Evolutionary conservation across 2,113 vertebrate species (phyloP), one percentile per base, ranked within the genome.

Genomic region (Dipodomys spectabilis): DNA sequence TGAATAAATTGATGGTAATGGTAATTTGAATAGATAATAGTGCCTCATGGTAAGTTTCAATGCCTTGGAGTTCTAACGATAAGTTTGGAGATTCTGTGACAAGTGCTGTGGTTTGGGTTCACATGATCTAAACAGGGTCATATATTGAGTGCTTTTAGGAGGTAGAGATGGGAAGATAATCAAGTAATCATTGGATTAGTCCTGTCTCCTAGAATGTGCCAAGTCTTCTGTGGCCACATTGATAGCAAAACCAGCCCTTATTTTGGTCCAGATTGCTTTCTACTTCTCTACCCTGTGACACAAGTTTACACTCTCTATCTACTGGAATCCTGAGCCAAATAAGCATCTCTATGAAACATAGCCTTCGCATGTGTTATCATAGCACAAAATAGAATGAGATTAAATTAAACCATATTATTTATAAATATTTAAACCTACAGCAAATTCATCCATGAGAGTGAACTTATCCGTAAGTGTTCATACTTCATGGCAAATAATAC

Each of bases 341-440:
- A 65, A 81, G 49, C 6, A 23, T 32, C 49, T 0, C 49, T 49
- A 49, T 49, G 49, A 49, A 49, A 49, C 49, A 49, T 49, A 49
- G 1, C 49, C 10, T 49, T 11, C 8, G 9, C 49, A 49, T 49
- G 49, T 49, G n/a, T 18, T 39, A n/a, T 20, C 30, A 35, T 39
- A 20, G 57, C 0, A 32, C 23, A 32, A 22, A 62, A 27, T 44
- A 7, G 2, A 9, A 5, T 53, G 0, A 30, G 3, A 75, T 4
- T 13, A n/a, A 53, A 53, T 53, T 57, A 13, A 57, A 57, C 12
- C 1, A 44, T 64, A 39, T 22, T 39, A 75, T 64, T 6, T 4
- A 18, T 28, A 67, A 67, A 25, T 75, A 64, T n/a, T 49, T 82
- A 64, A 49, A 82, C 12, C 28, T 62, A 49, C 35, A 10, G 7